These are phyloP conservation scores for Oryzias curvinotus DNA, from an alignment of 2,113 vertebrate genomes.

Conservation along the genomic window DNA sequence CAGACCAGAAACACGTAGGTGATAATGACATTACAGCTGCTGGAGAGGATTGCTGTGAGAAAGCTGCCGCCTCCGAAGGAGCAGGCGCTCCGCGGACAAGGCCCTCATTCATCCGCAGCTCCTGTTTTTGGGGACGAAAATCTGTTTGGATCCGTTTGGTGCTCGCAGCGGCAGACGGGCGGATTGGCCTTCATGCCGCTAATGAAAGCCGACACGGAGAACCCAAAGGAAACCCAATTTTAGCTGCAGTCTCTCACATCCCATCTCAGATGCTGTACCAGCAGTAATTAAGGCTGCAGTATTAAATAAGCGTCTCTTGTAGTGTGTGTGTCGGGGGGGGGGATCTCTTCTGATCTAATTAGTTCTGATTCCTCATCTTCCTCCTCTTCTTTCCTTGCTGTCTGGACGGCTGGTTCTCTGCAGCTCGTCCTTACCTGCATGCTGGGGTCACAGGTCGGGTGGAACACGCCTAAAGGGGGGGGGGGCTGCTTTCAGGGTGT, in stretches of 20 bases:
- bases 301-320: slow-evolving; percentile 63
- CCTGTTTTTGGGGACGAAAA: background rate
- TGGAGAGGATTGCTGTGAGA: slow-evolving; percentile 32
- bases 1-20: background rate
- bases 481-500: slow-evolving; percentile 29
- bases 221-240: slow-evolving; percentile 60
- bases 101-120: slow-evolving; percentile 25
- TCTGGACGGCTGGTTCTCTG: slow-evolving; percentile 15
- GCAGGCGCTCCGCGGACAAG: slow-evolving; percentile 12
- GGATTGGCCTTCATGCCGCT: slow-evolving; percentile 55
- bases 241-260: slow-evolving; percentile 49
- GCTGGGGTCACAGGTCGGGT: slow-evolving; percentile 44
- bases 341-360: slow-evolving; percentile 65
- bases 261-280: slow-evolving; percentile 53
- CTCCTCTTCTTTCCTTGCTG: slow-evolving; percentile 32
- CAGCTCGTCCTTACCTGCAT: slow-evolving; percentile 17
- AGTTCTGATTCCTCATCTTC: slow-evolving; percentile 20
- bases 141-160: background rate
- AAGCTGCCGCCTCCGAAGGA: background rate
- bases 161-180: background rate
- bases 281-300: slow-evolving; percentile 61
- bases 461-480: slow-evolving; percentile 26
- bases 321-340: slow-evolving; percentile 32
- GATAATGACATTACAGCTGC: slow-evolving; percentile 3
- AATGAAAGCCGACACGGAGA: slow-evolving; percentile 39